Conservation (phyloP, 2,797 vertebrate species). For the Sebastes cheni region DNA sequence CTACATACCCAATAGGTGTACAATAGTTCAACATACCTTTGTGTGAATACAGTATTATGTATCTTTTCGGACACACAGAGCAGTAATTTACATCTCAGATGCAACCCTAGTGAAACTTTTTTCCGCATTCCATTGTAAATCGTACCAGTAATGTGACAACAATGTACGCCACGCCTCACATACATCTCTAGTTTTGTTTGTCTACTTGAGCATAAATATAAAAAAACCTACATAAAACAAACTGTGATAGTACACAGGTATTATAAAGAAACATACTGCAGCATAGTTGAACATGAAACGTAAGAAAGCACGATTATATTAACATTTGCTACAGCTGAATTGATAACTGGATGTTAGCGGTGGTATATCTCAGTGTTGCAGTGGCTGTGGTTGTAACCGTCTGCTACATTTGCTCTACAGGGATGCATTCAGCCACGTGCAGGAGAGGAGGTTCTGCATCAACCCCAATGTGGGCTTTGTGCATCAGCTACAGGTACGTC, state of each 20-base stretch:
- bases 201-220: neutral
- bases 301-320: neutral
- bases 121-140: neutral
- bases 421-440: conserved; percentile 97
- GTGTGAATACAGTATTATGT: no score
- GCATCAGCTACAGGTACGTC: conserved; percentile 94
- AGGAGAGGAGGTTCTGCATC: conserved; percentile 99
- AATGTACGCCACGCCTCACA: accelerated
- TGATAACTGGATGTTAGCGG: neutral
- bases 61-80: no score
- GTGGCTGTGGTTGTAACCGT: no score
- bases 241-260: no score
- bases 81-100: no score
- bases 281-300: neutral
- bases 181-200: neutral
- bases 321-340: neutral
- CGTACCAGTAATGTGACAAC: neutral
- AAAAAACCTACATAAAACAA: neutral
- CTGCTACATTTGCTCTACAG: conserved; percentile 68
- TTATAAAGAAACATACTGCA: neutral
- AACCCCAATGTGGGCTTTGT: conserved; percentile 99
- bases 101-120: neutral
- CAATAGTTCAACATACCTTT: no score
- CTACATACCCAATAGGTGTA: no score
- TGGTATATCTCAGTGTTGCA: no score